Evolutionary conservation across 2,113 vertebrate genomes (phyloP), one percentile per base, ranked within the genome.

Genomic region (Indicator maculatus): DNA sequence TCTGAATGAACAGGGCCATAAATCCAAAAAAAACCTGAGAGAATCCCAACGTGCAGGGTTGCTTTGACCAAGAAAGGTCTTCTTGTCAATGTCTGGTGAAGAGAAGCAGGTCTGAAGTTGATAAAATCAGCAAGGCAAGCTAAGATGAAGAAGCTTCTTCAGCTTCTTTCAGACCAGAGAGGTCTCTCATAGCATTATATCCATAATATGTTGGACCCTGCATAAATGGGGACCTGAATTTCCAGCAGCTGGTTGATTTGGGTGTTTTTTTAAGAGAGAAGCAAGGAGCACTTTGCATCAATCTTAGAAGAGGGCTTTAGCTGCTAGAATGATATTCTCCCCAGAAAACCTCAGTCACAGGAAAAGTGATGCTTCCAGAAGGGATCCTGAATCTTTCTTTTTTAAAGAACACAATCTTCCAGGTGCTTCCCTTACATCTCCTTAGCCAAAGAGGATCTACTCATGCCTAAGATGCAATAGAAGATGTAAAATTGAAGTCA

Each of bases 361-460:
- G 65, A 73, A 91, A 94, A 55, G 18, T 16, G 33, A 61, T 66
- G 53, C 27, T 84, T 93, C 65, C 6, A 0, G 67, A 36, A 84
- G 47, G 44, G 33, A 83, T 61, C 86, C 36, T 72, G 5, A 77
- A 14, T 83, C 28, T 94, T 83, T 83, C 66, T 89, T 92, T 92
- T 93, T 78, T 86, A 88, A 83, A 89, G 66, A 95, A 56, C 41
- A 59, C 83, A 17, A 33, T 69, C 45, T 87, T 96, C 87, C 53
- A 72, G 66, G 63, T 63, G 28, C 23, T 85, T 90, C 45, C n/a
- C 15, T 36, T 87, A 39, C 44, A 63, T 81, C 52, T 87, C 28
- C 70, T 89, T 79, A 85, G 52, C 41, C 60, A 86, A 33, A 79
- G 59, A 87, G 71, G 31, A 55, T 76, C 44, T 45, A 76, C 21